Evolutionary conservation across 2,888 invertebrate species (phyloP).

Genomic region (Eremobia ochroleuca): DNA sequence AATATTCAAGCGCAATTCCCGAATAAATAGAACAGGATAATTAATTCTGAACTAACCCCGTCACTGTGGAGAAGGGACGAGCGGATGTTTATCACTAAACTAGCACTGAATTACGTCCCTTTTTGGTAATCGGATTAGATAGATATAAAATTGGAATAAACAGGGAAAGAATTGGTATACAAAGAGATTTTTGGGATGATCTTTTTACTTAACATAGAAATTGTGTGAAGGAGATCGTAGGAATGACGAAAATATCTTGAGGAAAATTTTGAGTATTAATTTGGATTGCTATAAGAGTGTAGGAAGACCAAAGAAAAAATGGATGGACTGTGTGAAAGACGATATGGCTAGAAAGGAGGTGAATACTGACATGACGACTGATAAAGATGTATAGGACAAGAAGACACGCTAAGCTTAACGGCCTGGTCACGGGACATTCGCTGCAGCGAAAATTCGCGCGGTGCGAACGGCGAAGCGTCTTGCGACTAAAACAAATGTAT

Average conservation of each 20-base stretch:
- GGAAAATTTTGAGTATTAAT: not conserved
- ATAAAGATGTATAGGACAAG: not conserved
- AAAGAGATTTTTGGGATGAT: too few relatives aligned
- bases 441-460: too few relatives aligned
- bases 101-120: slow-evolving; percentile 39
- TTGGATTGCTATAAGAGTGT: not conserved
- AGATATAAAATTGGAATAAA: slow-evolving; percentile 38
- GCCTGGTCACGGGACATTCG: too few relatives aligned
- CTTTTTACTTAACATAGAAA: not conserved
- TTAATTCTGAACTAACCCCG: slow-evolving; percentile 61
- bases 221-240: not conserved
- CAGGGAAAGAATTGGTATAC: not conserved
- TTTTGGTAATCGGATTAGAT: slow-evolving; percentile 44
- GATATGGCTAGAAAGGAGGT: not conserved
- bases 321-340: too few relatives aligned
- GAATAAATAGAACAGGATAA: slow-evolving; percentile 63
- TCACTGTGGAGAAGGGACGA: slow-evolving; percentile 48
- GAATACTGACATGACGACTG: not conserved
- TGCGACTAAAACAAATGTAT: too few relatives aligned
- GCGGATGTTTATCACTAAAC: slow-evolving; percentile 60
- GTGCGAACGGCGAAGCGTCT: too few relatives aligned
- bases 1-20: slow-evolving; percentile 62
- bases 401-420: too few relatives aligned
- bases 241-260: not conserved
- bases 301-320: too few relatives aligned